Percentiles rank a stretch among this genome's conserved stretches.
phyloP scores from a whole-genome alignment of 2,797 vertebrate species.

The Galaxias olidus region DNA sequence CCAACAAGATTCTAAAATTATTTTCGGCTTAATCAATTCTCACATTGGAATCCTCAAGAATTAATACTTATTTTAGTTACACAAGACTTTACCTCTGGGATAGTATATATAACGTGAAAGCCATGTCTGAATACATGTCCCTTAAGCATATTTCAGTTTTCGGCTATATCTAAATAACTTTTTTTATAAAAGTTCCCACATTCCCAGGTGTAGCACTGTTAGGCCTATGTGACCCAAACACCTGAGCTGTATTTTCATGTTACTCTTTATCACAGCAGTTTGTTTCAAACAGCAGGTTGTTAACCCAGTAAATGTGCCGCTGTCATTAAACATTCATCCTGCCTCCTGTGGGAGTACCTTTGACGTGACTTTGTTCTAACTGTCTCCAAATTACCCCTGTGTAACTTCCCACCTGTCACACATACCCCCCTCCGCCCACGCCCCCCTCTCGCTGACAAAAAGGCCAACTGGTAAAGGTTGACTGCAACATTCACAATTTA shows the following conservation, averaged over 20 bases:
- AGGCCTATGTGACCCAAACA: background rate
- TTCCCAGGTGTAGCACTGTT: background rate
- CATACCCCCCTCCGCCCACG: slow-evolving; percentile 37
- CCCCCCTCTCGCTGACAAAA: slow-evolving; percentile 57
- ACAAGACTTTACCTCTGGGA: no score
- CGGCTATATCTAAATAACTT: background rate
- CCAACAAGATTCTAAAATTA: no score
- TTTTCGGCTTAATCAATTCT: no score
- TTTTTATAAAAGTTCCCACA: background rate
- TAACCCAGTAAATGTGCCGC: slow-evolving; percentile 38
- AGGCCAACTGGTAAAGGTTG: slow-evolving; percentile 69
- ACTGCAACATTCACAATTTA: slow-evolving; percentile 78
- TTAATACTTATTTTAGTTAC: no score
- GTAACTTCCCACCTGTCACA: slow-evolving; percentile 31
- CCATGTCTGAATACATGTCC: no score
- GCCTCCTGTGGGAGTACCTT: slow-evolving; percentile 53
- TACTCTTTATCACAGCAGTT: slow-evolving; percentile 49
- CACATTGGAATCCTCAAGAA: no score
- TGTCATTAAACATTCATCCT: slow-evolving; percentile 44
- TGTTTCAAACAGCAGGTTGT: slow-evolving; percentile 56
- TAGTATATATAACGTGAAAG: no score
- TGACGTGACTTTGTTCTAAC: slow-evolving; percentile 56
- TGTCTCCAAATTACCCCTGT: slow-evolving; percentile 24
- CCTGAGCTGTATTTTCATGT: slow-evolving; percentile 29
- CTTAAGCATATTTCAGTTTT: background rate